These are phyloP conservation scores for Chrysotoxum bicinctum DNA, from an alignment of 2,888 invertebrate genomes.

Conservation along the genomic window DNA sequence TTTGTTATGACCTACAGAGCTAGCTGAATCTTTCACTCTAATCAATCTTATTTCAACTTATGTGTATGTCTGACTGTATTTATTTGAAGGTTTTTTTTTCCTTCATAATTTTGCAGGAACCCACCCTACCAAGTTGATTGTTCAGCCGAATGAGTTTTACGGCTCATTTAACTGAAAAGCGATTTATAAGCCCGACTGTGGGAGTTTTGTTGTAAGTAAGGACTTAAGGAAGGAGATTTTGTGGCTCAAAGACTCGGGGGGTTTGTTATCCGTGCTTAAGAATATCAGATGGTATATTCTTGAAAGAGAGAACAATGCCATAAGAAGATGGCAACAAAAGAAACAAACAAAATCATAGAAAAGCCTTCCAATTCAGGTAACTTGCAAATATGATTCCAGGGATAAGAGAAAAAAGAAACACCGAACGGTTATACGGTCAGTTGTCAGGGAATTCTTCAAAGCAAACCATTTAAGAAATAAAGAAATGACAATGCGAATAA, in stretches of 20 bases:
- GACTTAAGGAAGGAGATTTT: constrained; percentile 21
- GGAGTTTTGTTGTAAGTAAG: constrained; percentile 20
- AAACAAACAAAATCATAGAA: constrained; percentile 12
- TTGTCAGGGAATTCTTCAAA: constrained; percentile 18
- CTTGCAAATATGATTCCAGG: constrained; percentile 20
- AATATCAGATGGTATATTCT: constrained; percentile 12
- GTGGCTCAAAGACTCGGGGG: background rate
- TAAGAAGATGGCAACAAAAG: constrained; percentile 1
- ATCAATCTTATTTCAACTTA: constrained; percentile 54
- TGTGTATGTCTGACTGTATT: constrained; percentile 34
- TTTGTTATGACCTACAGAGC: constrained; percentile 1
- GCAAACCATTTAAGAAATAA: background rate
- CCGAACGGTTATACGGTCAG: background rate
- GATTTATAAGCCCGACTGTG: constrained; percentile 46
- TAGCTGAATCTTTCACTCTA: constrained; percentile 33
- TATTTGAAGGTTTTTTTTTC: constrained; percentile 21
- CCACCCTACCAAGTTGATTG: constrained; percentile 39
- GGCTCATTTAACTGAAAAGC: constrained; percentile 66
- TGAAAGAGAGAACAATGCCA: background rate
- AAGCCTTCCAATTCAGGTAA: constrained; percentile 25
- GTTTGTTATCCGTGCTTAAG: constrained; percentile 30
- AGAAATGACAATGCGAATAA: background rate
- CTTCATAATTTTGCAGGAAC: background rate
- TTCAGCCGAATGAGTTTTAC: constrained; percentile 46
- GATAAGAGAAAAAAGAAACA: background rate